Conservation (phyloP, 2,797 vertebrate species). For the Darevskia nairensis region DNA sequence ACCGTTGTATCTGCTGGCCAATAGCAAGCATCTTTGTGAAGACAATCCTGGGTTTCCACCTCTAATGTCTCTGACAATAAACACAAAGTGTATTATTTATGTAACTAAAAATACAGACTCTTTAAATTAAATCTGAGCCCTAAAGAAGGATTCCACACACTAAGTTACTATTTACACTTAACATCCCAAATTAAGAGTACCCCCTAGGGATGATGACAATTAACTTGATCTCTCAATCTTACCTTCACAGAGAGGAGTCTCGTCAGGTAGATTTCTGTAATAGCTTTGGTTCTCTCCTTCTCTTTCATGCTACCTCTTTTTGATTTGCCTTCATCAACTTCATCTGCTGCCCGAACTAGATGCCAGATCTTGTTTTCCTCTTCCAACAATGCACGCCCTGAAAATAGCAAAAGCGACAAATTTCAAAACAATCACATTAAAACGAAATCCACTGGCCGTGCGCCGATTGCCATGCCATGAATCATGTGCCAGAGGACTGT, state of each 20-base stretch:
- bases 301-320: slow-evolving; percentile 97
- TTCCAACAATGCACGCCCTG: slow-evolving; percentile 92
- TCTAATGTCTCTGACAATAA: slow-evolving; percentile 11
- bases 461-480: background rate
- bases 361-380: slow-evolving; percentile 97
- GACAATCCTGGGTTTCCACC: slow-evolving; percentile 14
- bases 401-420: slow-evolving; percentile 34
- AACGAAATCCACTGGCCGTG: background rate
- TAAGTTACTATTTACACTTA: slow-evolving; percentile 20
- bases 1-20: background rate
- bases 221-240: slow-evolving; percentile 32
- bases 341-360: slow-evolving; percentile 91
- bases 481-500: background rate
- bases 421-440: slow-evolving; percentile 32
- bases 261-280: slow-evolving; percentile 98
- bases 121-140: slow-evolving; percentile 2
- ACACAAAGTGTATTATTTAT: slow-evolving; percentile 26
- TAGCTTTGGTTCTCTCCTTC: slow-evolving; percentile 98
- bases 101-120: slow-evolving; percentile 9
- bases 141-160: background rate
- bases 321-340: slow-evolving; percentile 95
- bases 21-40: background rate
- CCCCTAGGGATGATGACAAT: background rate
- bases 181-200: slow-evolving; percentile 1
- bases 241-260: slow-evolving; percentile 98